phyloP scores from a whole-genome alignment of 2,113 vertebrate genomes.

The Microcebus griseorufus region DNA sequence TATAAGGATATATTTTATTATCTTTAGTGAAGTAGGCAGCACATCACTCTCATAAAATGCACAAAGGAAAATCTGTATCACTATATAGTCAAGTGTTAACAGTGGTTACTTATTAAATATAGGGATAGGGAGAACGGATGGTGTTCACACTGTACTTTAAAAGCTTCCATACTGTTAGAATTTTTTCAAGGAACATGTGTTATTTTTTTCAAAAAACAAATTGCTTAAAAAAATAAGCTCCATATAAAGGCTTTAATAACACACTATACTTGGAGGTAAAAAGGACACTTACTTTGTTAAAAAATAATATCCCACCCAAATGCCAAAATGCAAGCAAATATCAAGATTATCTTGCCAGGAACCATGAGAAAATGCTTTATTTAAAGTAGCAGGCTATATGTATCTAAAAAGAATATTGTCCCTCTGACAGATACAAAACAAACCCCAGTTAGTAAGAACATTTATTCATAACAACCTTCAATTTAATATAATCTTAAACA shows the following conservation, averaged over 20 bases:
- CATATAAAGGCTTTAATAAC: background rate
- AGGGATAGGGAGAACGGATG: background rate
- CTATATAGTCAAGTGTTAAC: background rate
- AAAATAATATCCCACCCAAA: slow-evolving; percentile 36
- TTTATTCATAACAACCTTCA: background rate
- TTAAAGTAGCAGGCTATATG: background rate
- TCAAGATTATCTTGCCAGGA: slow-evolving; percentile 14
- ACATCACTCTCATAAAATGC: background rate
- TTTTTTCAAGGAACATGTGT: background rate
- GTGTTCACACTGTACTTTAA: slow-evolving; percentile 4
- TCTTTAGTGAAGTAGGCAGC: too few relatives aligned
- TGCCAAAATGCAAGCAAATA: slow-evolving; percentile 24
- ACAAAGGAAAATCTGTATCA: background rate
- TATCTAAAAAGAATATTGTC: background rate
- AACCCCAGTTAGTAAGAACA: background rate
- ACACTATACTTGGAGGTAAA: background rate
- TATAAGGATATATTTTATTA: too few relatives aligned
- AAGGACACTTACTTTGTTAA: slow-evolving; percentile 7
- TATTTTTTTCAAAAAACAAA: background rate
- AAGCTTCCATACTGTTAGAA: background rate
- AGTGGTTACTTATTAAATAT: background rate
- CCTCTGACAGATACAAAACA: slow-evolving; percentile 21
- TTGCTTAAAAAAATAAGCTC: background rate
- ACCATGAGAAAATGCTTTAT: slow-evolving; percentile 46
- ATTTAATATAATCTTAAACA: slow-evolving; percentile 14